phyloP scores from a whole-genome alignment of 35 echinoderm and acorn worm species.

The Ophioderma brevispina region DNA sequence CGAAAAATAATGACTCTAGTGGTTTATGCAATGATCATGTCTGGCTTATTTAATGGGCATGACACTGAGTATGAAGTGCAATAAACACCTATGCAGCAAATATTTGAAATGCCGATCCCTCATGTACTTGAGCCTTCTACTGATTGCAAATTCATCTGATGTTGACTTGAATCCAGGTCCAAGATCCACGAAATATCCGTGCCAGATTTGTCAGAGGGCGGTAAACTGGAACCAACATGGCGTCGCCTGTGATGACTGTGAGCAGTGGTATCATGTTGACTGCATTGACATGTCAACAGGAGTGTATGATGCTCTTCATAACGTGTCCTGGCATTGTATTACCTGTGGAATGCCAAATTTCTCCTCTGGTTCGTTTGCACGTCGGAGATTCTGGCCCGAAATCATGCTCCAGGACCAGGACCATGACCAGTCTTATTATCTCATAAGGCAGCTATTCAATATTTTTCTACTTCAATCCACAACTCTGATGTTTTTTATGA shows the following conservation, averaged over 20 bases:
- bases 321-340: slow-evolving; percentile 52
- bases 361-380: slow-evolving; percentile 22
- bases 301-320: slow-evolving; percentile 22
- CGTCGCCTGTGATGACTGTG: slow-evolving; percentile 45
- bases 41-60: too few species aligned
- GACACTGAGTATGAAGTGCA: not conserved
- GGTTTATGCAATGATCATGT: too few species aligned
- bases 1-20: too few species aligned
- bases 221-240: slow-evolving; percentile 33
- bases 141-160: not conserved
- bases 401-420: too few species aligned
- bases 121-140: not conserved
- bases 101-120: not conserved
- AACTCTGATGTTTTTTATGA: too few species aligned
- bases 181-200: slow-evolving; percentile 65
- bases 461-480: too few species aligned
- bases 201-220: slow-evolving; percentile 39
- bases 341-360: slow-evolving; percentile 65
- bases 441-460: too few species aligned
- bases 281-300: slow-evolving; percentile 57
- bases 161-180: not conserved
- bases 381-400: too few species aligned
- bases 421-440: too few species aligned
- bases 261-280: slow-evolving; percentile 39
- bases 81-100: not conserved